Percentiles rank a stretch among this genome's conserved stretches.
Conservation (phyloP, 2,113 vertebrate species). For the Actinemys pallida region DNA sequence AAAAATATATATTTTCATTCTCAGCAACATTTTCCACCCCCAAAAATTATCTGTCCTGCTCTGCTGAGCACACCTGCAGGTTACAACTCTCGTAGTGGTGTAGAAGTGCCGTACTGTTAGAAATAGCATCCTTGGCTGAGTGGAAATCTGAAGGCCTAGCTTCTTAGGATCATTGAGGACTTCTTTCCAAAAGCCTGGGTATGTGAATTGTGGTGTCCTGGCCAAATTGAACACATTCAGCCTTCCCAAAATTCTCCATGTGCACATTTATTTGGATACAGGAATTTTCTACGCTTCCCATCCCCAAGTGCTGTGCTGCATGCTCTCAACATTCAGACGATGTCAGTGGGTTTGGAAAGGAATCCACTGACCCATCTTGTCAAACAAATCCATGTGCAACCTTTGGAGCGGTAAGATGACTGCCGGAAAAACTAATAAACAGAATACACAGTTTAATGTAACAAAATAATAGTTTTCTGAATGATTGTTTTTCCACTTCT, state of each 20-base stretch:
- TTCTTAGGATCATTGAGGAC: background rate
- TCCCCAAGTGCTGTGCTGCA: background rate
- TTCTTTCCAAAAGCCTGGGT: background rate
- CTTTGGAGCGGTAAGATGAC: background rate
- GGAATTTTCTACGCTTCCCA: background rate
- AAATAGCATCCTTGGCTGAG: background rate
- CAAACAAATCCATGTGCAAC: background rate
- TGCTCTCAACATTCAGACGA: background rate
- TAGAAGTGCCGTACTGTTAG: background rate
- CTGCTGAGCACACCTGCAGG: background rate
- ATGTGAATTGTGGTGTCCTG: background rate
- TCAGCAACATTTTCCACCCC: background rate
- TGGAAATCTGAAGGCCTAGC: background rate
- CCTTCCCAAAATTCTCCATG: background rate
- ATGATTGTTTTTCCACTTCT: background rate
- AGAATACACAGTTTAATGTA: constrained; percentile 22
- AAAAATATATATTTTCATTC: background rate
- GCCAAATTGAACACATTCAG: background rate
- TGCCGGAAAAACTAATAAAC: constrained; percentile 29
- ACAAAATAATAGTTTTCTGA: background rate
- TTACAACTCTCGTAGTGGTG: background rate
- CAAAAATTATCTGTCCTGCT: background rate
- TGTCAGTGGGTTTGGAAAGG: background rate
- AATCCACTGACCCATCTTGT: constrained; percentile 10
- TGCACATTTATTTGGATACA: background rate